Percentiles rank a stretch among this genome's conserved stretches.
These are phyloP conservation scores for Aldrovandia affinis DNA, from an alignment of 2,797 vertebrate species.

Conservation along the genomic window DNA sequence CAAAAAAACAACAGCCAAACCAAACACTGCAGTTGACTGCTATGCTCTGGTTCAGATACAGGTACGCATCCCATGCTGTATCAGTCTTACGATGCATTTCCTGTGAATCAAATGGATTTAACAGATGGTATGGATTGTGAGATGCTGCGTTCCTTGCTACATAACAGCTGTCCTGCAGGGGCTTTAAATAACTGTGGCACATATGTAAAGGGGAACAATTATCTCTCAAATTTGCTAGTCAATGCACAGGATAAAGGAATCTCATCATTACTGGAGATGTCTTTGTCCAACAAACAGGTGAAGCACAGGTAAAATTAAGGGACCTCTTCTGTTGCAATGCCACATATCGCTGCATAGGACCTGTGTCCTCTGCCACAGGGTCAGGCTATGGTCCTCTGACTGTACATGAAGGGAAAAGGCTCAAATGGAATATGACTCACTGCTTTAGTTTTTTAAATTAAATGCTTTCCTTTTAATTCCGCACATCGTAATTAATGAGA, in stretches of 20 bases:
- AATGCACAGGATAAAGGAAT: not conserved
- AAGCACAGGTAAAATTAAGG: not conserved
- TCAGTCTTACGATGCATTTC: not conserved
- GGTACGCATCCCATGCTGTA: not conserved
- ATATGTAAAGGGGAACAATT: not conserved
- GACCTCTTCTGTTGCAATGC: not conserved
- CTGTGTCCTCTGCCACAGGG: not conserved
- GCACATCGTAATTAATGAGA: constrained; percentile 37
- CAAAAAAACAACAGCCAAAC: not conserved
- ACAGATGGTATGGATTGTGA: not conserved
- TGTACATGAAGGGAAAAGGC: not conserved
- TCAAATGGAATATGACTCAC: not conserved
- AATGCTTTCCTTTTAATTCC: constrained; percentile 31
- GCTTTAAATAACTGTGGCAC: not conserved
- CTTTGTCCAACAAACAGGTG: not conserved
- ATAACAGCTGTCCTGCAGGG: not conserved
- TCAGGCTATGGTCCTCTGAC: not conserved
- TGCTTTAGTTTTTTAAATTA: not conserved
- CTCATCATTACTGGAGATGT: not conserved
- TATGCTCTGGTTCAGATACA: not conserved
- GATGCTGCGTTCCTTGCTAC: not conserved
- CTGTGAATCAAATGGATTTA: no score
- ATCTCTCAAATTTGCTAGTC: not conserved
- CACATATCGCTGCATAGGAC: no score
- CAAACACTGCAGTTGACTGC: not conserved